These are phyloP conservation scores for Elephantulus edwardii DNA, from an alignment of 2,113 vertebrate species.

Conservation along the genomic window DNA sequence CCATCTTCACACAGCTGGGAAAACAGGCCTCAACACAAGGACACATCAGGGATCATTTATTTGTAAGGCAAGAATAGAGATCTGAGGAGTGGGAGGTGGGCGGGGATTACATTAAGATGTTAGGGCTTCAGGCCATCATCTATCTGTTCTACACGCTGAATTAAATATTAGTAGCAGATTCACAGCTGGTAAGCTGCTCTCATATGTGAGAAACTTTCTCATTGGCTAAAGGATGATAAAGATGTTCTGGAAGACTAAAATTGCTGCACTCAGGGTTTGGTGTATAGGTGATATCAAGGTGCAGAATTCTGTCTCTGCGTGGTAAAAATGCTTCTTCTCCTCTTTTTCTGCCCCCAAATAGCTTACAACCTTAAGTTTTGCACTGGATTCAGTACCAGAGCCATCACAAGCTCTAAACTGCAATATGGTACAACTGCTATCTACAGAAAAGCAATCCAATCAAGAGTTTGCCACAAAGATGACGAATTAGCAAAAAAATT, in stretches of 20 bases:
- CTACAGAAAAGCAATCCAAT: neutral
- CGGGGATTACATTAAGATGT: neutral
- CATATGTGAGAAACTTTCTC: neutral
- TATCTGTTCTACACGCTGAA: neutral
- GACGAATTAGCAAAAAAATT: neutral
- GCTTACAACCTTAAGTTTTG: neutral
- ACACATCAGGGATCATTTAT: neutral
- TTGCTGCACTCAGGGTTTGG: neutral
- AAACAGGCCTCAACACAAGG: neutral
- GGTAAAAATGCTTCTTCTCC: neutral
- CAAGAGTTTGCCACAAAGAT: neutral
- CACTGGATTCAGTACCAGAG: neutral
- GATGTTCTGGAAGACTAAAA: neutral
- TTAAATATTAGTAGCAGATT: neutral
- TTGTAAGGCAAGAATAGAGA: neutral
- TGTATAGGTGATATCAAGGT: fast-evolving
- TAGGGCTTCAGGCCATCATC: neutral
- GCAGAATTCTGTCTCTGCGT: neutral
- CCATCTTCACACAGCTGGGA: neutral
- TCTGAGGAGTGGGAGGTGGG: neutral
- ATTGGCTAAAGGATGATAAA: neutral
- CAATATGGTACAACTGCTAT: neutral
- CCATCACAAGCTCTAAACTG: neutral
- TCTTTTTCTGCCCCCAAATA: neutral
- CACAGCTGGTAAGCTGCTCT: neutral